A percentile compares a stretch with the other conserved stretches of the same genome.
Evolutionary conservation across 1,140 invertebrate genomes (phyloP).

Genomic region (Camponotus vicinus): DNA sequence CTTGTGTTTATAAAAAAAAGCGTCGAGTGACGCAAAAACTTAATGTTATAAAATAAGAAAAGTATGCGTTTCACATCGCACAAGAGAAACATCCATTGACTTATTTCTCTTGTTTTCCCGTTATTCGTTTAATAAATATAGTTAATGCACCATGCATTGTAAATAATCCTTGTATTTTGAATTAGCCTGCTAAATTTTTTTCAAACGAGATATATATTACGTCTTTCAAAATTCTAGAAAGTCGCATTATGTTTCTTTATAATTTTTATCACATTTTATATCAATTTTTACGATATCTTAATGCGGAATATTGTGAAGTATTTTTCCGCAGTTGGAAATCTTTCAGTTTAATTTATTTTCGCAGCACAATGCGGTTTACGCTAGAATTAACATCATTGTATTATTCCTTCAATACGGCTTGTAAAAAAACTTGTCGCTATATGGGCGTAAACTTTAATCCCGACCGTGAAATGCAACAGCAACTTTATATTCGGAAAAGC

Average conservation of each 20-base stretch:
- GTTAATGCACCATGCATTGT: neutral
- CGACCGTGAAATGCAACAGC: slow-evolving; percentile 36
- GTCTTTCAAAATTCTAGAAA: neutral
- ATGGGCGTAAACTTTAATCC: slow-evolving; percentile 47
- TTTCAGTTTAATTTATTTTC: slow-evolving; percentile 9
- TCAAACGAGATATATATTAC: neutral
- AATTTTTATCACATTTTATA: slow-evolving; percentile 11
- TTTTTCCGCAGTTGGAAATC: neutral
- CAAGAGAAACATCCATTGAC: slow-evolving; percentile 43
- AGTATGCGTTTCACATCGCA: slow-evolving; percentile 14
- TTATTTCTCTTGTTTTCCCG: slow-evolving; percentile 31
- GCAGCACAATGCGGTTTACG: slow-evolving; percentile 9
- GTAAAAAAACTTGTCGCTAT: slow-evolving; percentile 32
- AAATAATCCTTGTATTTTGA: neutral
- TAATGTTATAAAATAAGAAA: slow-evolving; percentile 40
- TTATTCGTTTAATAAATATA: slow-evolving; percentile 48
- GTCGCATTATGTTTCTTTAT: neutral
- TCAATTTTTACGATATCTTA: neutral
- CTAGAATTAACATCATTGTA: neutral
- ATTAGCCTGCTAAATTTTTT: neutral
- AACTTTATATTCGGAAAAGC: slow-evolving; percentile 59
- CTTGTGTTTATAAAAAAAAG: slow-evolving; percentile 43
- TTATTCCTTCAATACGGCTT: slow-evolving; percentile 35
- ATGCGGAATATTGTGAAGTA: neutral
- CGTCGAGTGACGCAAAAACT: slow-evolving; percentile 55